These are phyloP conservation scores for Zeugodacus cucurbitae DNA, from an alignment of 1,140 invertebrate species.

Conservation along the genomic window DNA sequence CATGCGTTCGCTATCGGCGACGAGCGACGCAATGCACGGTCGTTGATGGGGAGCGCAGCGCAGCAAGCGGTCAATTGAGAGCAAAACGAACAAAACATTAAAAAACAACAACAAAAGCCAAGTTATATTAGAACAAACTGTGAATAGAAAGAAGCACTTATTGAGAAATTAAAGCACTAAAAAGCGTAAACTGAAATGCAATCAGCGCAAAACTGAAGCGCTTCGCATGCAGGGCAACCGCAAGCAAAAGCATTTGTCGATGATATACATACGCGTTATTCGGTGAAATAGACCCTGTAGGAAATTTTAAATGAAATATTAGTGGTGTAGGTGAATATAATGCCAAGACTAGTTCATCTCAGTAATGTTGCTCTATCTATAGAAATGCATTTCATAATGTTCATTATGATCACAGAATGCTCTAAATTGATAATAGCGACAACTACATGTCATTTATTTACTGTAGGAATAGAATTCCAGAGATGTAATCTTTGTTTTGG, in stretches of 20 bases:
- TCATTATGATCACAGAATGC: too few relatives aligned
- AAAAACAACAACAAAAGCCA: background rate
- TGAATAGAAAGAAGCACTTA: background rate
- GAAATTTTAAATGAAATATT: too few relatives aligned
- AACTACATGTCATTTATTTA: too few relatives aligned
- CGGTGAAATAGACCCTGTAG: too few relatives aligned
- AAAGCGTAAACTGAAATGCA: slow-evolving; percentile 24
- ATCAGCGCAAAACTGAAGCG: slow-evolving; percentile 14
- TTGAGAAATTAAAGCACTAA: slow-evolving; percentile 21
- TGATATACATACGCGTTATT: background rate
- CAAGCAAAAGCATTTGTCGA: background rate
- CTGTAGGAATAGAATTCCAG: too few relatives aligned
- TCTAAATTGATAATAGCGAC: too few relatives aligned
- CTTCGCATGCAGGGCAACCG: background rate
- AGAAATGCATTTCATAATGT: too few relatives aligned
- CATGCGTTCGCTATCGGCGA: background rate
- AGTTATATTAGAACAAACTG: background rate
- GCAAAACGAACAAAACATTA: background rate
- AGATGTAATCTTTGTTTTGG: too few relatives aligned
- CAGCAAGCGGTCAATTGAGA: background rate
- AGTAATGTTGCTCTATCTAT: too few relatives aligned
- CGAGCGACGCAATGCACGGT: background rate
- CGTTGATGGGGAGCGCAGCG: background rate
- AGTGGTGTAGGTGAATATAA: too few relatives aligned
- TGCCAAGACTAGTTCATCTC: too few relatives aligned